phyloP scores from a whole-genome alignment of 2,113 vertebrate species.

The Misgurnus mizolepis region DNA sequence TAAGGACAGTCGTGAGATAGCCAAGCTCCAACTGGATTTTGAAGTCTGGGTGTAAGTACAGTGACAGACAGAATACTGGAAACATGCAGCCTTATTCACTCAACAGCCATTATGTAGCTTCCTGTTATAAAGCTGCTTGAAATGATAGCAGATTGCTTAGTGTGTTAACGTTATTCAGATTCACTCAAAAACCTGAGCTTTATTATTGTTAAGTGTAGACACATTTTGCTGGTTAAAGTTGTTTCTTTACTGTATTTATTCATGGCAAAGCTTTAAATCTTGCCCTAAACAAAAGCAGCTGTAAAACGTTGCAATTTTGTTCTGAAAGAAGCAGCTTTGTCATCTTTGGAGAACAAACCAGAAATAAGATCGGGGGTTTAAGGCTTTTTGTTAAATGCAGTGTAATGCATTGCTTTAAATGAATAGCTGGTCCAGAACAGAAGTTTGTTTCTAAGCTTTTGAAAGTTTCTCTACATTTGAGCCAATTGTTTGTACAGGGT shows the following conservation, averaged over 20 bases:
- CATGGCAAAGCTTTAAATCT: slow-evolving; percentile 14
- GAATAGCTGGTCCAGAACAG: not conserved
- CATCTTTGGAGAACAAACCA: slow-evolving; percentile 13
- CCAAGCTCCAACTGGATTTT: not conserved
- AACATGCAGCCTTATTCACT: not conserved
- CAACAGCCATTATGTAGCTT: slow-evolving; percentile 12
- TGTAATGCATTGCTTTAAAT: slow-evolving; percentile 20
- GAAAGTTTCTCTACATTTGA: slow-evolving; percentile 2
- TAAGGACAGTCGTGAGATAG: not conserved
- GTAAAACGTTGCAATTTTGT: slow-evolving; percentile 28
- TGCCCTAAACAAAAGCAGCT: not conserved
- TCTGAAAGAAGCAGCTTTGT: slow-evolving; percentile 15
- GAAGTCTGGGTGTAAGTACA: not conserved
- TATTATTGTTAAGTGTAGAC: slow-evolving; percentile 31
- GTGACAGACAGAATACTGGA: not conserved
- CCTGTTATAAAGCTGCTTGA: slow-evolving; percentile 6
- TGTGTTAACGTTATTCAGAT: slow-evolving; percentile 37
- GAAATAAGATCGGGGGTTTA: not conserved
- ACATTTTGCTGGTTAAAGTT: slow-evolving; percentile 40
- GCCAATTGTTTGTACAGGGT: slow-evolving; percentile 27
- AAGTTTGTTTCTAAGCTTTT: not conserved
- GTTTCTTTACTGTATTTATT: slow-evolving; percentile 35
- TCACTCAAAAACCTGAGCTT: slow-evolving; percentile 10
- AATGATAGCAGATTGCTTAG: slow-evolving; percentile 21
- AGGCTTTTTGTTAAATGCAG: slow-evolving; percentile 24